Conservation (phyloP, 2,888 invertebrate species). For the Gryllus longicercus region DNA sequence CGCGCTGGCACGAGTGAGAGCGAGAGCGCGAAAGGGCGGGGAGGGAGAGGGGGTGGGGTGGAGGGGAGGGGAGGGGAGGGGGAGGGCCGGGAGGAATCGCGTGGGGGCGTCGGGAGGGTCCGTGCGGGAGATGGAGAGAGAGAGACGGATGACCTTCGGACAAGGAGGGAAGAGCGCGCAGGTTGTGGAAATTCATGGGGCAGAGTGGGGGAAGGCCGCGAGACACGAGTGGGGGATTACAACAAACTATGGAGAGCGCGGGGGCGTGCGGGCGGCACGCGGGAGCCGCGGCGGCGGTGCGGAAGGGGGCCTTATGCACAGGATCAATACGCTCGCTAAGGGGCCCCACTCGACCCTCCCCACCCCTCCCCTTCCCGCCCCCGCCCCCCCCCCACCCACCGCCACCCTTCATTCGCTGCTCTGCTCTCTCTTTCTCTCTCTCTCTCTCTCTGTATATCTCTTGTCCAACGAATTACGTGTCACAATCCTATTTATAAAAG, state of each 20-base stretch:
- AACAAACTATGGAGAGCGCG: background rate
- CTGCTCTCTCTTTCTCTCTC: no score
- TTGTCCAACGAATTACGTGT: background rate
- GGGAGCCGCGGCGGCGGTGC: background rate
- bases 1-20: background rate
- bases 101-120: background rate
- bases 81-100: background rate
- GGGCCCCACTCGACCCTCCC: background rate
- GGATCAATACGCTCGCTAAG: slow-evolving; percentile 17
- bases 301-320: background rate
- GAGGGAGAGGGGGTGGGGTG: background rate
- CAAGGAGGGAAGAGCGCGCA: slow-evolving; percentile 6
- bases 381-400: background rate
- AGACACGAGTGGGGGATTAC: background rate
- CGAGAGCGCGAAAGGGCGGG: background rate
- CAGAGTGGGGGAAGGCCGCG: background rate
- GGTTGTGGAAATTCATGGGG: slow-evolving; percentile 1
- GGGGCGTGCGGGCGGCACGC: background rate
- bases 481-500: background rate
- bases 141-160: background rate
- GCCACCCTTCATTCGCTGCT: background rate
- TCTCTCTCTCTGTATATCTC: background rate
- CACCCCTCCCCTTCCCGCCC: background rate
- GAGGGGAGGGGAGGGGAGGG: background rate
- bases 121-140: background rate